Evolutionary conservation across 2,888 invertebrate species (phyloP), one percentile per base, ranked within the genome.

Genomic region (Pediacus dermestoides): DNA sequence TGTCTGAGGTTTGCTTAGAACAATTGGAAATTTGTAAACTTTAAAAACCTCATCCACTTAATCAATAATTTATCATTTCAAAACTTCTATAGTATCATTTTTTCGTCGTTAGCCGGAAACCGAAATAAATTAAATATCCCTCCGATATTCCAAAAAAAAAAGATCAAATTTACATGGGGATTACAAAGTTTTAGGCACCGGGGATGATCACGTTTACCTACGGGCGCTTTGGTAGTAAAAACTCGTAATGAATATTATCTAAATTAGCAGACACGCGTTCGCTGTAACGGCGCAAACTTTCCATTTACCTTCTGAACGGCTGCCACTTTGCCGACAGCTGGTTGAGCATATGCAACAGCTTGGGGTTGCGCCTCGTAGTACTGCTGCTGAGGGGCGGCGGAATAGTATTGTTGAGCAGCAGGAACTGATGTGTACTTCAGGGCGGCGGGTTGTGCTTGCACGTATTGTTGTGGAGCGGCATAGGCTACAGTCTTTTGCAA

Each of bases 291-390:
- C 30, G 31, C 37, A 33, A 37, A 30, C 16, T 25, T 36, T 22
- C 36, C n/a, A 14, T 34, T 30, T 32, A 45, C 45, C 42, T 45
- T 45, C 26, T 41, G 45, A 8, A 14, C 21, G 23, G 35, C 16
- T 9, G 34, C 40, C 11, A 37, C 34, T 31, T 37, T 39, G 12
- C 36, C 30, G 16, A 30, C 25, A 21, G 40, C 32, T 14, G 48
- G 50, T 26, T 50, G 50, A 22, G 50, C 37, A 18, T 50, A 50
- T 10, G 49, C 35, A 4, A 48, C 34, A 18, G 42, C 48, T 40
- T 52, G 53, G 15, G 46, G 27, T 33, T 53, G 42, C 8, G 37
- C 30, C 30, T 55, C 48, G 31, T 52, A 52, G 34, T 53, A 50
- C 25, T 53, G 50, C 33, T 55, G 53, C 2, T 34, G 23, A 22